A percentile compares a stretch with the other conserved stretches of the same genome.
These are phyloP conservation scores for Lipophrys pholis DNA, from an alignment of 2,113 vertebrate genomes.

Conservation along the genomic window DNA sequence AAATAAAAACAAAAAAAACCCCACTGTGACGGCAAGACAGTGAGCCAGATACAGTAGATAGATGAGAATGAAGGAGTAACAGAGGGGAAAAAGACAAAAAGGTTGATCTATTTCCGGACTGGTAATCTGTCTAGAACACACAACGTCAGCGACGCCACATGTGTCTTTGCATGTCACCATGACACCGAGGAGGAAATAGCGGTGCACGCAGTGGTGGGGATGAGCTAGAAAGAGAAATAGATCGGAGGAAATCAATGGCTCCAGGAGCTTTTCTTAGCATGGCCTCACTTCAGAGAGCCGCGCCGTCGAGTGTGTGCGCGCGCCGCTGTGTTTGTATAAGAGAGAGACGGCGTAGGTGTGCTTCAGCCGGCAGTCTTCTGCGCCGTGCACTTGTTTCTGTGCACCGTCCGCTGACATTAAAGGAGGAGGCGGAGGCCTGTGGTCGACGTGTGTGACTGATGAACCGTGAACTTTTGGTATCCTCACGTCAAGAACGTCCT, in stretches of 20 bases:
- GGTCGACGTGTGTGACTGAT: slow-evolving; percentile 47
- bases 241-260: slow-evolving; percentile 74
- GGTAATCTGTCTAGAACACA: slow-evolving; percentile 72
- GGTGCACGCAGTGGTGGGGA: slow-evolving; percentile 64
- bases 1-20: neutral
- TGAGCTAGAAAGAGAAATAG: slow-evolving; percentile 74
- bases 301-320: slow-evolving; percentile 21
- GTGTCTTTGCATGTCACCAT: slow-evolving; percentile 79
- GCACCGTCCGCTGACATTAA: slow-evolving; percentile 53
- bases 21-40: slow-evolving; percentile 10
- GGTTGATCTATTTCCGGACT: slow-evolving; percentile 75
- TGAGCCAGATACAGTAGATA: slow-evolving; percentile 19
- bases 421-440: slow-evolving; percentile 46
- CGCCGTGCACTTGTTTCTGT: slow-evolving; percentile 4
- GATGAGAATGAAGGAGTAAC: slow-evolving; percentile 27
- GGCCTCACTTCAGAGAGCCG: slow-evolving; percentile 69
- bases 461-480: slow-evolving; percentile 65
- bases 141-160: slow-evolving; percentile 63
- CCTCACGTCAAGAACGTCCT: slow-evolving; percentile 73
- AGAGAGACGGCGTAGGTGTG: slow-evolving; percentile 11
- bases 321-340: slow-evolving; percentile 6
- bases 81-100: slow-evolving; percentile 52
- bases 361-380: slow-evolving; percentile 1
- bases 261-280: slow-evolving; percentile 70
- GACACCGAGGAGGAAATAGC: slow-evolving; percentile 61